Base-by-base conservation (phyloP, 2,113 vertebrate species). In the Amphiprion ocellaris region DNA sequence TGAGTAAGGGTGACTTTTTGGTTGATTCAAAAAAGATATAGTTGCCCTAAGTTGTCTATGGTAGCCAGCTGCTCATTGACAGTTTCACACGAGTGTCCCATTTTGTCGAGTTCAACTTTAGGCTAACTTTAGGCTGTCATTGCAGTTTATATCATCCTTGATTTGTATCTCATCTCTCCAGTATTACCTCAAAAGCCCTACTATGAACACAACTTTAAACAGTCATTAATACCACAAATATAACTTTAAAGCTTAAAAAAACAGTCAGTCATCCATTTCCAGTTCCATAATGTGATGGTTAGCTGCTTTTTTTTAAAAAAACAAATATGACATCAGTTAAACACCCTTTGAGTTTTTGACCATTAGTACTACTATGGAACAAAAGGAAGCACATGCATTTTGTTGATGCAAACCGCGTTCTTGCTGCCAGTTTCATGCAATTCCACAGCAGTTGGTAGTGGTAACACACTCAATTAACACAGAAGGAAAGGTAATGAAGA, bases 121-220 rank as follows among this genome's bases (percentile, higher is more conserved):
- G 39, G 55, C 9, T 12, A 58, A 58, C 4, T 69, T 60, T 46
- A 7, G 39, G 55, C 9, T 12, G 55, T 67, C 0, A 0, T 50
- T 76, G 44, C 17, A 30, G n/a, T 67, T 82, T 69, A 26, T 10
- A 60, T 68, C 39, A 14, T 47, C 30, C 21, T 37, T 76, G 3
- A 54, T 49, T 64, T 10, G 10, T 10, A 37, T 60, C 58, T 46
- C 16, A 2, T 52, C 5, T 30, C 46, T 30, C 53, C 33, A 23
- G 7, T 55, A 23, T 53, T 65, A 56, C 61, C 41, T 8, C 41
- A 44, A 44, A 44, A 44, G 12, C 12, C 10, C 24, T 23, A 33
- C 30, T 55, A 17, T 37, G 12, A 44, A 26, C 15, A 49, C 50
- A 11, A 7, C 19, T 23, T 1, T 15, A 5, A 4, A 55, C 19